These are phyloP conservation scores for Carcinoscorpius rotundicauda DNA, from an alignment of 1,140 invertebrate species.

Conservation along the genomic window DNA sequence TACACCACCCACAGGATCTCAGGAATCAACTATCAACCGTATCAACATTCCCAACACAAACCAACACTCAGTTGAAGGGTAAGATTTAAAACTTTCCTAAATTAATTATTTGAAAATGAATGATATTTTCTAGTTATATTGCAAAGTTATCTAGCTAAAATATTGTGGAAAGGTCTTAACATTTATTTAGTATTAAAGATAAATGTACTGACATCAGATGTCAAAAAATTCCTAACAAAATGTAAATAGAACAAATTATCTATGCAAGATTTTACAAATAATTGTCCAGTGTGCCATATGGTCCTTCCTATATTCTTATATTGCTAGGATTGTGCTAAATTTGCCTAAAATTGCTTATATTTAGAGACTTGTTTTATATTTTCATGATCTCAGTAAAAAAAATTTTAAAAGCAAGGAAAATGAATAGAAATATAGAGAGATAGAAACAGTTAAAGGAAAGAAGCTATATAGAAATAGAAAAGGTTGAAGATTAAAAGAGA, in stretches of 20 bases:
- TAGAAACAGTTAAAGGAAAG: too few species aligned
- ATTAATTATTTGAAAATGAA: neutral
- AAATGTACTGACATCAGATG: neutral
- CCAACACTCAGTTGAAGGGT: conserved; percentile 78
- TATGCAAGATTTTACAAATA: neutral
- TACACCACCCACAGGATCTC: conserved; percentile 34
- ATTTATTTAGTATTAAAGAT: neutral
- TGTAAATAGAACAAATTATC: neutral
- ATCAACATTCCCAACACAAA: conserved; percentile 85
- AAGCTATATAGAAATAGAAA: too few species aligned
- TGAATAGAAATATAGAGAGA: too few species aligned
- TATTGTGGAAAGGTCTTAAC: neutral
- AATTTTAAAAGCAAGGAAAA: too few species aligned
- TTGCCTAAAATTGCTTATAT: too few species aligned
- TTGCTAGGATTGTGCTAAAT: too few species aligned
- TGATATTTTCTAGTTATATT: neutral
- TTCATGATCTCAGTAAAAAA: too few species aligned
- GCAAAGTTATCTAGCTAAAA: neutral
- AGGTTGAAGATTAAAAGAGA: too few species aligned
- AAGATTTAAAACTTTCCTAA: conserved; percentile 10
- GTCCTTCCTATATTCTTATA: too few species aligned
- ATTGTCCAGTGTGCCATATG: too few species aligned
- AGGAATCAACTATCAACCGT: conserved; percentile 53
- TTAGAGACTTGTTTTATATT: too few species aligned
- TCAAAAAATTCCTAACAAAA: neutral